Percentiles rank a stretch among this genome's conserved stretches.
phyloP scores from a whole-genome alignment of 2,797 vertebrate species.

The Eidolon dupreanum region DNA sequence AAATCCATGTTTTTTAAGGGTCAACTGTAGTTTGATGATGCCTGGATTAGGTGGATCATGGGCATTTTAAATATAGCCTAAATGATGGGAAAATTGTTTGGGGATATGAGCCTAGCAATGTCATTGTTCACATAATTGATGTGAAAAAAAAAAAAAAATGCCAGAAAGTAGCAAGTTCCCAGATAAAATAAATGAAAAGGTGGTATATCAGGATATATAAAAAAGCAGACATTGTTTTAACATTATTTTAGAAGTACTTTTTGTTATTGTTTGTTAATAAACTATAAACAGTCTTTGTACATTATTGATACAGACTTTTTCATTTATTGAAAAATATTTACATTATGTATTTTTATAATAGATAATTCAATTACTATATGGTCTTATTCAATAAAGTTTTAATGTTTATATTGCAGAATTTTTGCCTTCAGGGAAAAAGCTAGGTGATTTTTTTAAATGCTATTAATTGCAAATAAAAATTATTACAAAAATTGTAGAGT shows the following conservation, averaged over 20 bases:
- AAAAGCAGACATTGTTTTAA: neutral
- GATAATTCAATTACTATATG: neutral
- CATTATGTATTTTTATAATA: neutral
- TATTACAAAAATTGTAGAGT: neutral
- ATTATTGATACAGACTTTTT: neutral
- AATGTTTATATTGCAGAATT: neutral
- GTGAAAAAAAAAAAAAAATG: neutral
- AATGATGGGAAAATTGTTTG: neutral
- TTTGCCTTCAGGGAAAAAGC: neutral
- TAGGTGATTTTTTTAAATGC: neutral
- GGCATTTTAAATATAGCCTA: neutral
- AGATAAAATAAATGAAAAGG: neutral
- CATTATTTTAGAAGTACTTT: neutral
- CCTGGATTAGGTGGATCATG: accelerated
- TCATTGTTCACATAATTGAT: neutral
- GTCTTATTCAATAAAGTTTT: neutral
- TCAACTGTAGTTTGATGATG: neutral
- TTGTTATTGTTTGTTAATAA: neutral
- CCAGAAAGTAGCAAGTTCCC: neutral
- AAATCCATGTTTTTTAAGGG: neutral
- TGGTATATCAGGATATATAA: neutral
- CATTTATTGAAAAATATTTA: neutral
- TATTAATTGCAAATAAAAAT: slow-evolving; percentile 32
- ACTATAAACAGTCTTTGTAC: neutral
- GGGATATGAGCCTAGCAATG: neutral